phyloP scores from a whole-genome alignment of 2,888 invertebrate species.

The Imbricaverruca yamaguchii region DNA sequence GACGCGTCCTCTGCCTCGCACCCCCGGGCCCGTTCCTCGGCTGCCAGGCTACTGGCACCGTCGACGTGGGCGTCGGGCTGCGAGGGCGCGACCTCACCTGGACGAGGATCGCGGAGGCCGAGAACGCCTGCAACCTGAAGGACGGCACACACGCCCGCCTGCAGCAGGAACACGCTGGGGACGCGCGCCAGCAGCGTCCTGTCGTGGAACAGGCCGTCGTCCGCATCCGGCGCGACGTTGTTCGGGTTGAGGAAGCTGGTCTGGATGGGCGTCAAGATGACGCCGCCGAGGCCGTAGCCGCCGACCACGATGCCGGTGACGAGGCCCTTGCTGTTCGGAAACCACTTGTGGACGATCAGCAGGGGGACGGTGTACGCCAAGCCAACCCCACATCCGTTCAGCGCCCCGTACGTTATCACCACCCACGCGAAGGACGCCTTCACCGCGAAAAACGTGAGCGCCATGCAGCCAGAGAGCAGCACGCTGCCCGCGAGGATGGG shows the following conservation, averaged over 20 bases:
- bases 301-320: slow-evolving; percentile 42
- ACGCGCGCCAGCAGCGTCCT: slow-evolving; percentile 36
- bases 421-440: slow-evolving; percentile 35
- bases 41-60: no score
- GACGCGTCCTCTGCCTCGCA: no score
- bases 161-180: slow-evolving; percentile 38
- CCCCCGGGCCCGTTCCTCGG: no score
- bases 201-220: slow-evolving; percentile 27
- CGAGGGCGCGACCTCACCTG: no score
- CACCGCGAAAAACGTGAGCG: slow-evolving; percentile 37
- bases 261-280: slow-evolving; percentile 41
- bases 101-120: not conserved
- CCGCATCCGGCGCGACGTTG: slow-evolving; percentile 34
- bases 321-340: slow-evolving; percentile 40
- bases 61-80: no score
- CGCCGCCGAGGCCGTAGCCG: slow-evolving; percentile 42
- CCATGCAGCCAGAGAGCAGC: slow-evolving; percentile 37
- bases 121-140: slow-evolving; percentile 38
- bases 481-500: slow-evolving; percentile 37
- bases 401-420: slow-evolving; percentile 38
- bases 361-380: slow-evolving; percentile 39
- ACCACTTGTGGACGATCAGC: slow-evolving; percentile 40
- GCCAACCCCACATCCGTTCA: slow-evolving; percentile 38
- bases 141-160: slow-evolving; percentile 37
- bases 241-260: slow-evolving; percentile 42